phyloP scores from a whole-genome alignment of 2,797 vertebrate genomes.

The Siniperca undulata region DNA sequence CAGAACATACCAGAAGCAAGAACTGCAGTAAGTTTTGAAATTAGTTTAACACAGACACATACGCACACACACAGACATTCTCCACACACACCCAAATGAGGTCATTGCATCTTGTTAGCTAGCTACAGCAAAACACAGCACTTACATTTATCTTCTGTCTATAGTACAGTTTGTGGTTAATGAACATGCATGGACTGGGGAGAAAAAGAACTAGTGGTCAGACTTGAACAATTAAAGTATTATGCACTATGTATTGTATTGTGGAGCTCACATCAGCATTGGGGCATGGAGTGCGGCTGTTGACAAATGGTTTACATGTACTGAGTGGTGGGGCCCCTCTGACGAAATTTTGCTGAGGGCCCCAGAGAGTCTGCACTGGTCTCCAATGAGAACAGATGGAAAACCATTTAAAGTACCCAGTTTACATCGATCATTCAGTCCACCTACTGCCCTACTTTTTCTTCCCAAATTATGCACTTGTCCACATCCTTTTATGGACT shows the following conservation, averaged over 20 bases:
- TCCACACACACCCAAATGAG: not conserved
- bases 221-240: not conserved
- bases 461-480: conserved; percentile 37
- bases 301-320: conserved; percentile 50
- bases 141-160: not conserved
- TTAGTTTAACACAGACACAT: not conserved
- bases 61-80: not conserved
- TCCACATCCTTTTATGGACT: conserved; percentile 55
- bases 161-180: not conserved
- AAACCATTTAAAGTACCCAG: conserved; percentile 28
- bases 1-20: not conserved
- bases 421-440: conserved; percentile 30
- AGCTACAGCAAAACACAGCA: not conserved
- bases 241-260: conserved; percentile 1
- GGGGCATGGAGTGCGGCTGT: conserved; percentile 17
- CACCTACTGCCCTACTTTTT: conserved; percentile 6
- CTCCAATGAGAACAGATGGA: conserved; percentile 40
- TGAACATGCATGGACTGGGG: not conserved
- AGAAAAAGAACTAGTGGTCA: not conserved
- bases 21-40: not conserved
- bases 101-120: not conserved
- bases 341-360: conserved; percentile 31
- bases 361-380: conserved; percentile 27
- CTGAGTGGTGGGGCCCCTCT: conserved; percentile 20
- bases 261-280: conserved; percentile 36